Percentiles rank a stretch among this genome's conserved stretches.
Evolutionary conservation across 2,113 vertebrate genomes (phyloP).

Genomic region (Ellobius talpinus): DNA sequence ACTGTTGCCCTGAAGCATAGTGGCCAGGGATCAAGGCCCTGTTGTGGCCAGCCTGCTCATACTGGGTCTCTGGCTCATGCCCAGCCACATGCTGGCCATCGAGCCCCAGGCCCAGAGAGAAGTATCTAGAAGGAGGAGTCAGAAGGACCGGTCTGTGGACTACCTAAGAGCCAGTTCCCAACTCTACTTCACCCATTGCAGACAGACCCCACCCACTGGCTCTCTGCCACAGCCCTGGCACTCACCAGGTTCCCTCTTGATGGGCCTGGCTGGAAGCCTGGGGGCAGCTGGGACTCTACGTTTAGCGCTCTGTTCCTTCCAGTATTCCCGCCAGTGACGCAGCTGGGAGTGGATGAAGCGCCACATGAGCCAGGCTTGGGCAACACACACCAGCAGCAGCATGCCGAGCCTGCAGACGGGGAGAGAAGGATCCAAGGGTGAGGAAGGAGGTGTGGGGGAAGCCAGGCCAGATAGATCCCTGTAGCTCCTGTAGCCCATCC

Average conservation of each 20-base stretch:
- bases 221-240: neutral
- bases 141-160: neutral
- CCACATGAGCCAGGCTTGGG: constrained; percentile 98
- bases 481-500: neutral
- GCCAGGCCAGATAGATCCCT: neutral
- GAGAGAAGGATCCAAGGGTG: neutral
- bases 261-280: constrained; percentile 88
- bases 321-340: constrained; percentile 95
- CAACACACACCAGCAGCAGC: constrained; percentile 94
- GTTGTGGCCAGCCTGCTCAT: neutral
- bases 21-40: neutral
- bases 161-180: neutral
- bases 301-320: constrained; percentile 92
- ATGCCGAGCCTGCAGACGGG: constrained; percentile 90
- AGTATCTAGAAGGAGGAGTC: neutral
- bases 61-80: neutral
- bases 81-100: constrained; percentile 59
- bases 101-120: neutral
- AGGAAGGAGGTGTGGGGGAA: neutral
- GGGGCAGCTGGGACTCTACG: constrained; percentile 85
- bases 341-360: constrained; percentile 98
- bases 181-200: neutral
- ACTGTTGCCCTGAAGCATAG: neutral
- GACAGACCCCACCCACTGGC: rapidly evolving
- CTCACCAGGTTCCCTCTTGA: constrained; percentile 95